Conservation (phyloP, 2,113 vertebrate genomes). For the Osmerus eperlanus region DNA sequence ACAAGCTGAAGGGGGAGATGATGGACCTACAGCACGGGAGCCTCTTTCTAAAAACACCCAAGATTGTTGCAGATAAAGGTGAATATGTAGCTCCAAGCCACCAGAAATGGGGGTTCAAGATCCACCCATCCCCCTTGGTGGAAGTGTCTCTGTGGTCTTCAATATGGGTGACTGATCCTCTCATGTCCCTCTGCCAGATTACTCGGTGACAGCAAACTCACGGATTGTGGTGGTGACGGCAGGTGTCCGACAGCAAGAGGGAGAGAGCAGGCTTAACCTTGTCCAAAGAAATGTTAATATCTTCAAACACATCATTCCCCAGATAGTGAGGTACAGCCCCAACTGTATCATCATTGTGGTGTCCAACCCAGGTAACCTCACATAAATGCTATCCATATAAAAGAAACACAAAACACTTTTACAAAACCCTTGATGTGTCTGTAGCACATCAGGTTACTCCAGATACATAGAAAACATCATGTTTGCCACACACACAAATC, state of each 20-base stretch:
- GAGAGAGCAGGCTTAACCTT: conserved; percentile 92
- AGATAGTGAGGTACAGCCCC: conserved; percentile 91
- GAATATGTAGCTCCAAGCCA: not conserved
- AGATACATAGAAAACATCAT: too few relatives aligned
- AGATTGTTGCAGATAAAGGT: conserved; percentile 94
- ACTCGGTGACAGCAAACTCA: conserved; percentile 88
- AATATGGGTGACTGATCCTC: not conserved
- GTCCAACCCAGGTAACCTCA: conserved; percentile 87
- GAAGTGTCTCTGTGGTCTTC: not conserved
- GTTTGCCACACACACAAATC: not conserved
- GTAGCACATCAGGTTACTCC: not conserved
- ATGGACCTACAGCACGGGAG: conserved; percentile 96
- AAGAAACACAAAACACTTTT: not conserved
- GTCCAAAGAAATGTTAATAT: conserved; percentile 97
- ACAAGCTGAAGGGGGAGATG: conserved; percentile 95
- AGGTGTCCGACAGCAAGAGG: conserved; percentile 95
- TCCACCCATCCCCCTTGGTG: not conserved
- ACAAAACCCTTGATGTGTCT: too few relatives aligned
- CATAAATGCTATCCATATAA: not conserved
- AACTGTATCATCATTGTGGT: conserved; percentile 91
- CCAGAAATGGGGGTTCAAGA: not conserved
- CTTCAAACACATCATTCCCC: conserved; percentile 93
- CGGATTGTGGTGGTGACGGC: conserved; percentile 93
- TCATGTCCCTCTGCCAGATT: conserved; percentile 73
- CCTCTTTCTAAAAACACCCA: conserved; percentile 90